phyloP scores from a whole-genome alignment of 2,113 vertebrate species.

The Rhabdomys dilectus region DNA sequence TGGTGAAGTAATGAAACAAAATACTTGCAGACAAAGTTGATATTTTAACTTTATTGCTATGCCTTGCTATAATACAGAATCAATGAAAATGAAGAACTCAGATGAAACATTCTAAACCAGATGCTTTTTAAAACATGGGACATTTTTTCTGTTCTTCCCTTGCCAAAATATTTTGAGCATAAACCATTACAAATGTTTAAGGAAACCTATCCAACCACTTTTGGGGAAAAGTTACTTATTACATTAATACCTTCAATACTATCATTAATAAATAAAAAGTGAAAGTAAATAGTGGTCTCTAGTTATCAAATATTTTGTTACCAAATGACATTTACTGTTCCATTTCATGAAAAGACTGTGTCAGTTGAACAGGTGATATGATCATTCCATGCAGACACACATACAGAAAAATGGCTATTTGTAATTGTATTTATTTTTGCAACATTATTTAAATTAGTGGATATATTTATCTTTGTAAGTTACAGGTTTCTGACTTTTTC shows the following conservation, averaged over 20 bases:
- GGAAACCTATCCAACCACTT: background rate
- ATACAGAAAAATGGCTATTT: background rate
- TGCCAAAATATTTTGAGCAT: background rate
- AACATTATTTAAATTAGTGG: background rate
- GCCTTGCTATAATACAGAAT: background rate
- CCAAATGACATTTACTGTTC: background rate
- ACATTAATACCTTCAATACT: background rate
- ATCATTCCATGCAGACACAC: background rate
- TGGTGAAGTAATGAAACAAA: background rate
- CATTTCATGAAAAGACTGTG: background rate
- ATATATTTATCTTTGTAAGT: background rate
- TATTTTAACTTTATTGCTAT: background rate
- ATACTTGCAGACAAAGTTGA: background rate
- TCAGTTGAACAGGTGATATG: background rate
- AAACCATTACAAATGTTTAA: background rate
- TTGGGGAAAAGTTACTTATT: background rate
- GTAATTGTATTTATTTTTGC: background rate
- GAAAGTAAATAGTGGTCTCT: background rate
- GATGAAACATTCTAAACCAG: background rate
- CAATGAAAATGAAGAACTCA: background rate
- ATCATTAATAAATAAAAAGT: slow-evolving; percentile 7
- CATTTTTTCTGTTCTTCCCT: background rate
- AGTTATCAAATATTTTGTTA: slow-evolving; percentile 4
- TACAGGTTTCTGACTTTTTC: background rate
- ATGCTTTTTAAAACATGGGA: background rate